Percentiles rank a stretch among this genome's conserved stretches.
Conservation (phyloP, 2,797 vertebrate genomes). For the Acipenser transmontanus region DNA sequence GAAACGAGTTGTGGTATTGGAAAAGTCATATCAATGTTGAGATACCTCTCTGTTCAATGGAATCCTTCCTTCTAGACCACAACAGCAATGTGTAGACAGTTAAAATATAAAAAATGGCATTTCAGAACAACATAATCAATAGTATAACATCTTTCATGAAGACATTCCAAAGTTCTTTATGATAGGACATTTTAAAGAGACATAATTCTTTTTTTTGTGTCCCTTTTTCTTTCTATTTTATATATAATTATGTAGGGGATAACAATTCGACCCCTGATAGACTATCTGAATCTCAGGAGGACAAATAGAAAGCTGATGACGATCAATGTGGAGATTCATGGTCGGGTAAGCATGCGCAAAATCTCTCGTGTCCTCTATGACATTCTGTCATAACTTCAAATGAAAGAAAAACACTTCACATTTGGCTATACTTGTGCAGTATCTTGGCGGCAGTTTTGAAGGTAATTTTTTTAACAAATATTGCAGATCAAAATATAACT, state of each 20-base stretch:
- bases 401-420: too few relatives aligned
- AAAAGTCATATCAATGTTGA: too few relatives aligned
- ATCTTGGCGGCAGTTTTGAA: too few relatives aligned
- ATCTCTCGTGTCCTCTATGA: not conserved
- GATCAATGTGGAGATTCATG: constrained; percentile 87
- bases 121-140: not conserved
- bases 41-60: too few relatives aligned
- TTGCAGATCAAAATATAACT: constrained; percentile 70
- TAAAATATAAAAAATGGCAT: too few relatives aligned
- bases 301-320: constrained; percentile 80
- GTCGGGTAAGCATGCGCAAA: constrained; percentile 64
- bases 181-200: constrained; percentile 24
- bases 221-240: constrained; percentile 7
- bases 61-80: too few relatives aligned
- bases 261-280: constrained; percentile 86
- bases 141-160: too few relatives aligned
- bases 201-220: constrained; percentile 7
- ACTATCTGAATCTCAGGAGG: constrained; percentile 85
- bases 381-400: not conserved
- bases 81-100: too few relatives aligned
- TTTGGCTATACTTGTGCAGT: too few relatives aligned
- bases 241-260: constrained; percentile 66
- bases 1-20: too few relatives aligned
- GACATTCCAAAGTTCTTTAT: too few relatives aligned
- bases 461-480: not conserved